Percentiles rank a stretch among this genome's conserved stretches.
These are phyloP conservation scores for Hirtodrosophila confusa DNA, from an alignment of 2,888 invertebrate species.

Conservation along the genomic window DNA sequence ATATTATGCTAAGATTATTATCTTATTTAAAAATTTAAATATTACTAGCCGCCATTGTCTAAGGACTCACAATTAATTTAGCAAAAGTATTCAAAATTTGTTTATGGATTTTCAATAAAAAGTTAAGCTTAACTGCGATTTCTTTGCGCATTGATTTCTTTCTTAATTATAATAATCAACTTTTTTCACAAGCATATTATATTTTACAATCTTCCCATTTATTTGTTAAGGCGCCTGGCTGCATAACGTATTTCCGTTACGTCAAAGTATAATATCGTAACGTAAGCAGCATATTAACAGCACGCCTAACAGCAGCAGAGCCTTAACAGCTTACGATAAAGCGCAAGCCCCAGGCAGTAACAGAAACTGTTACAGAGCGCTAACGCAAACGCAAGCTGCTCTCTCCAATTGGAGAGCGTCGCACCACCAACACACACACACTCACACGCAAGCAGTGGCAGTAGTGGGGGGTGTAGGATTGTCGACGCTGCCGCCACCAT, in stretches of 20 bases:
- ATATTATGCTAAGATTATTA: too few relatives aligned
- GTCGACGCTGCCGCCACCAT: constrained; percentile 29
- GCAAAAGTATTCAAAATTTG: too few relatives aligned
- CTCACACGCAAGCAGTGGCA: not conserved
- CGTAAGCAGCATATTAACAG: constrained; percentile 30
- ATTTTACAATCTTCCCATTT: too few relatives aligned
- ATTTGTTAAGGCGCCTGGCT: not conserved
- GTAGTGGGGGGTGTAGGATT: constrained; percentile 35
- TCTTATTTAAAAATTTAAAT: too few relatives aligned
- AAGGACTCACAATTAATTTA: too few relatives aligned
- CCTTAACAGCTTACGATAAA: constrained; percentile 40
- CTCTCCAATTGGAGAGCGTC: constrained; percentile 71
- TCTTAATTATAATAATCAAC: too few relatives aligned
- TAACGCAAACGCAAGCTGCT: constrained; percentile 12
- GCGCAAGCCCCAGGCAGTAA: constrained; percentile 35
- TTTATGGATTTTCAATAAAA: too few relatives aligned
- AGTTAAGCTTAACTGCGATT: too few relatives aligned
- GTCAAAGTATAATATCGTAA: constrained; percentile 46
- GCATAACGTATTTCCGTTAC: constrained; percentile 20
- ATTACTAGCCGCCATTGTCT: too few relatives aligned
- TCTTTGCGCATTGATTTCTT: too few relatives aligned
- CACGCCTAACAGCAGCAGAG: constrained; percentile 20
- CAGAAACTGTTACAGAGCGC: constrained; percentile 30
- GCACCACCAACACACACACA: constrained; percentile 34
- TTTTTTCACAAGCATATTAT: too few relatives aligned